Conservation (phyloP, 2,113 vertebrate species). For the Puffinus mauretanicus region DNA sequence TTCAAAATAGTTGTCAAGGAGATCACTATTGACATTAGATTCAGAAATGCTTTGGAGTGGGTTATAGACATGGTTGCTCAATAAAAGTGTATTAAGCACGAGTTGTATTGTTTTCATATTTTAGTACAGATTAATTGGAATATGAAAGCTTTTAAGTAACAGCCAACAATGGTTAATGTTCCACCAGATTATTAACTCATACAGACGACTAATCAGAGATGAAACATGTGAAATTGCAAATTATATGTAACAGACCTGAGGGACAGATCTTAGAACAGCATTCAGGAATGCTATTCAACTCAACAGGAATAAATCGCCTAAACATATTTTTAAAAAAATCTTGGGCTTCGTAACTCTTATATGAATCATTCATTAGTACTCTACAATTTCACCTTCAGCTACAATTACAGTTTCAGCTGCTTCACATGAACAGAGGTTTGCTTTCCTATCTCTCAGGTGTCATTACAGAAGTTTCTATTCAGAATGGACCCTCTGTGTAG, state of each 20-base stretch:
- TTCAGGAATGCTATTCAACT: conserved; percentile 22
- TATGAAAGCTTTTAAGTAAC: conserved; percentile 10
- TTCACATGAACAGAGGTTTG: not conserved
- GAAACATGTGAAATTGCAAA: conserved; percentile 36
- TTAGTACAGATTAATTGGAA: not conserved
- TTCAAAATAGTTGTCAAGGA: not conserved
- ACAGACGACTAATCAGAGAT: conserved; percentile 22
- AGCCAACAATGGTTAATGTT: not conserved
- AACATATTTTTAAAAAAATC: not conserved
- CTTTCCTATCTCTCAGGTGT: not conserved
- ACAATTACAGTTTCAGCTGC: conserved; percentile 19
- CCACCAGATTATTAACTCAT: conserved; percentile 18
- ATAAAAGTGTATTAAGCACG: not conserved
- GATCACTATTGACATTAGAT: not conserved
- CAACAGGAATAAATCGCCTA: conserved; percentile 16
- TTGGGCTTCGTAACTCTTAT: not conserved
- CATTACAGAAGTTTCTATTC: not conserved
- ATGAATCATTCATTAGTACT: conserved; percentile 32
- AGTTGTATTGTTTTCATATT: not conserved
- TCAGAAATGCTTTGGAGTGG: not conserved
- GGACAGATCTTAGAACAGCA: not conserved
- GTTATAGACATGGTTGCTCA: not conserved
- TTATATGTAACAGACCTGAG: conserved; percentile 32
- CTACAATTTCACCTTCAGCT: conserved; percentile 33
- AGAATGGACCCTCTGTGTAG: not conserved